Conservation (phyloP, 2,888 invertebrate genomes). For the Phaedon cochleariae region DNA sequence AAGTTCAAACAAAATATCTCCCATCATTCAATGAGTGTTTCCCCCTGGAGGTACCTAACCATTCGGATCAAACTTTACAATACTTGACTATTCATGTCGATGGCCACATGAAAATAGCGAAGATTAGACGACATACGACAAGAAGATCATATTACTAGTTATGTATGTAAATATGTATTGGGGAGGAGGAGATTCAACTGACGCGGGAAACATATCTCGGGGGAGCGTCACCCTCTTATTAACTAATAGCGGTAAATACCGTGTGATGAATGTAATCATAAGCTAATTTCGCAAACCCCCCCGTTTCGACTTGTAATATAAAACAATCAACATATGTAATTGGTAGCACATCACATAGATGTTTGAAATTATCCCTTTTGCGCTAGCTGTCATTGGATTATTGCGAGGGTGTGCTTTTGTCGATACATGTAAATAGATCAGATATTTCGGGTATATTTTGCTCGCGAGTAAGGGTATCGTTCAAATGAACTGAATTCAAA, state of each 20-base stretch:
- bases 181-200: conserved; percentile 43
- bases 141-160: conserved; percentile 55
- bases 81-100: conserved; percentile 32
- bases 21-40: not conserved
- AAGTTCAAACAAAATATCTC: not conserved
- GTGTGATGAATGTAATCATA: conserved; percentile 63
- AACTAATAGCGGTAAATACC: conserved; percentile 64
- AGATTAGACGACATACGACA: conserved; percentile 43
- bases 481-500: too few relatives aligned
- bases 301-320: conserved; percentile 54
- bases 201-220: conserved; percentile 48
- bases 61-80: not conserved
- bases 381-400: conserved; percentile 49
- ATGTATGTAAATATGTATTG: conserved; percentile 55
- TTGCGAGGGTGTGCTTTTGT: conserved; percentile 16
- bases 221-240: conserved; percentile 59
- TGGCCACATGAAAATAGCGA: conserved; percentile 31
- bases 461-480: too few relatives aligned
- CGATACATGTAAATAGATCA: conserved; percentile 16
- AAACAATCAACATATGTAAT: conserved; percentile 61
- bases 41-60: not conserved
- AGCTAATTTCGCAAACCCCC: conserved; percentile 59
- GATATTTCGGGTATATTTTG: too few relatives aligned
- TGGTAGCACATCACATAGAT: conserved; percentile 48
- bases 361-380: conserved; percentile 55